Evolutionary conservation across 2,797 vertebrate genomes (phyloP), one percentile per base, ranked within the genome.

Genomic region (Gallinago stenura): DNA sequence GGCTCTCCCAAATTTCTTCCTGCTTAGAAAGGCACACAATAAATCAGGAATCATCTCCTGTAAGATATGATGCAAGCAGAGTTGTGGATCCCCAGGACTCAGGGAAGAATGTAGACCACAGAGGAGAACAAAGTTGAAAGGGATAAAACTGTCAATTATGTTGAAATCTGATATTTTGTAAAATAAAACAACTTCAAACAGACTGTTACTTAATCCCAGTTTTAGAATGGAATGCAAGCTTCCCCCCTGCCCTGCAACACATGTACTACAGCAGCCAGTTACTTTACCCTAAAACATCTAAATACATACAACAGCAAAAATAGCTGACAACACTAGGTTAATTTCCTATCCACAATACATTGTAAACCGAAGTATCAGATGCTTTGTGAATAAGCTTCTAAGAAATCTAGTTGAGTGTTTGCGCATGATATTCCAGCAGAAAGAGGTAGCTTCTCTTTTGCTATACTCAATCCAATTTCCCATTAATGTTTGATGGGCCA

Each of bases 151-250:
- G 79, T 88, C 96, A 94, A 54, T 88, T 87, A 89, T 88, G 61
- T 66, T 91, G 94, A 92, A 97, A 96, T 86, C 11, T 58, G 84
- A 87, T 92, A 81, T 68, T 93, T 53, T 72, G 84, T 81, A 88
- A 93, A 95, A 89, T 51, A 96, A 92, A 92, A 50, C 62, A 82
- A 77, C 92, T 94, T 96, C 90, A 95, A 86, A 87, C 33, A 76
- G 78, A 85, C 39, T 33, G 56, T 83, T 93, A 87, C 79, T 94
- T 95, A 95, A 96, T 89, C 71, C 57, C 64, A 65, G 45, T 87
- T 89, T 77, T 65, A 53, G 76, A 94, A 80, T 54, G 94, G 95
- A 85, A 96, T 65, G 87, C 54, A 80, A 71, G 37, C 37, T 83
- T 89, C 45, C 30, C 61, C 58, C 58, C 39, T 45, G 17, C 78